A percentile compares a stretch with the other conserved stretches of the same genome.
Evolutionary conservation across 35 echinoderm and acorn worm genomes (phyloP).

Genomic region (Diadema setosum): DNA sequence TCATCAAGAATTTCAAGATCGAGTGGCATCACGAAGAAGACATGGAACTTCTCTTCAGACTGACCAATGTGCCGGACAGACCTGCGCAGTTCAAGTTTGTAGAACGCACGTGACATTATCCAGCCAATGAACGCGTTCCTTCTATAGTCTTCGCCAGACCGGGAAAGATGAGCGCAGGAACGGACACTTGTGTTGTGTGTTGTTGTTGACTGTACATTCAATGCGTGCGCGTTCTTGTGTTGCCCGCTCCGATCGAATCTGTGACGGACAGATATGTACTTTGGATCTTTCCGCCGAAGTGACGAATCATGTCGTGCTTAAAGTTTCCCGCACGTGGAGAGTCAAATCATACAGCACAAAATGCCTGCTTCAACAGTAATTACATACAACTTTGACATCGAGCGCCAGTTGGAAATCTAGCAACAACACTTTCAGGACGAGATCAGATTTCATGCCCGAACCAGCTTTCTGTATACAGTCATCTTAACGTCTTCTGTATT

Average conservation of each 20-base stretch:
- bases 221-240: too few species aligned
- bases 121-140: not conserved
- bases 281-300: not conserved
- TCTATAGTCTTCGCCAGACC: not conserved
- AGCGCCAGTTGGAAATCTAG: too few species aligned
- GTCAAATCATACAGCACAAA: too few species aligned
- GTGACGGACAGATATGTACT: not conserved
- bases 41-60: constrained; percentile 58
- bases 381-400: too few species aligned
- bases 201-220: not conserved
- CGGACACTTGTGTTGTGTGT: not conserved
- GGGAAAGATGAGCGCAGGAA: not conserved
- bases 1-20: constrained; percentile 68
- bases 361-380: too few species aligned
- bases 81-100: constrained; percentile 68
- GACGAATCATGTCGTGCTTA: too few species aligned
- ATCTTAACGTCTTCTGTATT: too few species aligned
- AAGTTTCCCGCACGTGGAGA: too few species aligned
- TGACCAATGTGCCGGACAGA: constrained; percentile 66
- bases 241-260: too few species aligned
- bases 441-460: too few species aligned
- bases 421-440: too few species aligned
- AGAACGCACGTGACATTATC: constrained; percentile 52
- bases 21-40: constrained; percentile 90
- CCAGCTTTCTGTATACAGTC: too few species aligned